Percentiles rank a stretch among this genome's conserved stretches.
phyloP scores from a whole-genome alignment of 2,888 invertebrate genomes.

The Chironomus riparius region DNA sequence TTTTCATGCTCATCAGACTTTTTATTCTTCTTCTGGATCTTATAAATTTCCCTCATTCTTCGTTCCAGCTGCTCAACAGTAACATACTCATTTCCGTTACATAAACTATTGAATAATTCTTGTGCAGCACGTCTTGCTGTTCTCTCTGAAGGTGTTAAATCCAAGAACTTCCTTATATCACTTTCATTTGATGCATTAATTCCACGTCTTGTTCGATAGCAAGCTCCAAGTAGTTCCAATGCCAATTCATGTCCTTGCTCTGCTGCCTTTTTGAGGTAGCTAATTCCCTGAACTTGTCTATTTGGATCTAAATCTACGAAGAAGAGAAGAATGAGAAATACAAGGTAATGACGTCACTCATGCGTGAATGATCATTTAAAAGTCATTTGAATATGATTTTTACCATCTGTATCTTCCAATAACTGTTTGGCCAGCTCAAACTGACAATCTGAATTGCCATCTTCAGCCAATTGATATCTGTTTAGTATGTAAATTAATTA shows the following conservation, averaged over 20 bases:
- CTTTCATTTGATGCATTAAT: slow-evolving; percentile 64
- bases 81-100: slow-evolving; percentile 78
- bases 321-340: not conserved
- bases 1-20: slow-evolving; percentile 36
- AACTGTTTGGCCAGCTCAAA: slow-evolving; percentile 77
- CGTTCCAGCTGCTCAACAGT: slow-evolving; percentile 72
- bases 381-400: slow-evolving; percentile 30
- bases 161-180: slow-evolving; percentile 66
- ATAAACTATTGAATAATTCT: slow-evolving; percentile 78
- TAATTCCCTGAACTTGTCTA: slow-evolving; percentile 64
- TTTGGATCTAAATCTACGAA: slow-evolving; percentile 35
- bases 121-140: slow-evolving; percentile 78
- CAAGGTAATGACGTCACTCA: slow-evolving; percentile 43
- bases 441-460: slow-evolving; percentile 84
- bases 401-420: slow-evolving; percentile 69
- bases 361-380: not conserved
- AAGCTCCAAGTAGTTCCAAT: slow-evolving; percentile 55
- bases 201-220: slow-evolving; percentile 55
- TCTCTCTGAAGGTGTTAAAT: slow-evolving; percentile 78
- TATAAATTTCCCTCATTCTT: slow-evolving; percentile 60
- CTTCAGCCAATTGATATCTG: slow-evolving; percentile 67
- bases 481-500: slow-evolving; percentile 35
- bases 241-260: slow-evolving; percentile 87
- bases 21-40: slow-evolving; percentile 38
- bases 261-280: slow-evolving; percentile 88